Evolutionary conservation across 1,140 invertebrate genomes (phyloP).

Genomic region (Acyrthosiphon pisum): DNA sequence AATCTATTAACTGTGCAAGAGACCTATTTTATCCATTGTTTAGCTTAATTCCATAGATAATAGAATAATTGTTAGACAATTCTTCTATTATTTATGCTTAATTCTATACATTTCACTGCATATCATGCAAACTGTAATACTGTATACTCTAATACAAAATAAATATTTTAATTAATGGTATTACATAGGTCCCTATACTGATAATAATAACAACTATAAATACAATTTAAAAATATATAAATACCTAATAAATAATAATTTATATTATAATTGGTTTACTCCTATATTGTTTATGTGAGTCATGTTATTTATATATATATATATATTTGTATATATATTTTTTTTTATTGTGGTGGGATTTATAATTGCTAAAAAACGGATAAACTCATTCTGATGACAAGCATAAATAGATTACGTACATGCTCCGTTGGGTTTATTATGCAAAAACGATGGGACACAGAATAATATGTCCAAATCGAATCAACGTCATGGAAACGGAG

Average conservation of each 20-base stretch:
- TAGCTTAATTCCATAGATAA: too few relatives aligned
- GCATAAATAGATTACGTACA: slow-evolving; percentile 47
- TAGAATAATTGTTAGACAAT: too few relatives aligned
- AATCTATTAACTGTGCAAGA: too few relatives aligned
- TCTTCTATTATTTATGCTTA: too few relatives aligned
- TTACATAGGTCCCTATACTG: neutral
- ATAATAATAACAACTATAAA: neutral
- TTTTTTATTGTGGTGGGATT: neutral
- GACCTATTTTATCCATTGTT: too few relatives aligned
- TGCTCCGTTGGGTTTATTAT: slow-evolving; percentile 52
- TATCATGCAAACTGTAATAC: too few relatives aligned
- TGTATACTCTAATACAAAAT: too few relatives aligned
- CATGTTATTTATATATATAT: slow-evolving; percentile 12
- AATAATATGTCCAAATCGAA: slow-evolving; percentile 56
- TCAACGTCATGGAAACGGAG: slow-evolving; percentile 53
- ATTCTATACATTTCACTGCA: too few relatives aligned
- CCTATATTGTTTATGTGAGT: neutral
- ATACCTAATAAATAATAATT: neutral
- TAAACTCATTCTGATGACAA: slow-evolving; percentile 48
- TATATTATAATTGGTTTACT: neutral
- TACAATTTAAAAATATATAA: neutral
- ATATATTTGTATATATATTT: too few relatives aligned
- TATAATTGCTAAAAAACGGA: slow-evolving; percentile 37
- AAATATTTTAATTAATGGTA: too few relatives aligned
- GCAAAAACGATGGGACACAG: slow-evolving; percentile 46